Conservation (phyloP, 2,888 invertebrate genomes). For the Crioceris asparagi region DNA sequence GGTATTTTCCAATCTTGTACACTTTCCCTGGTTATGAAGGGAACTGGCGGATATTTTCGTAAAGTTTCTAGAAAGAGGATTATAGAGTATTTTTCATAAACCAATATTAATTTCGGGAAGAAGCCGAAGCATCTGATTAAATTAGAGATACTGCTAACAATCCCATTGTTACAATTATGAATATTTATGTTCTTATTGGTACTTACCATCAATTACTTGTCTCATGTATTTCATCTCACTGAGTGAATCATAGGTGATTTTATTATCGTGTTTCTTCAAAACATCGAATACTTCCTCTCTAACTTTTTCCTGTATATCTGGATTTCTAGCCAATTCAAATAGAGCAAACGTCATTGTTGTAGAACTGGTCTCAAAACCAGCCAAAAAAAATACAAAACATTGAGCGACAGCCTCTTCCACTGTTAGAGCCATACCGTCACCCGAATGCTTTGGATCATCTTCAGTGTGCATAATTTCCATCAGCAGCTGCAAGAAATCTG, state of each 20-base stretch:
- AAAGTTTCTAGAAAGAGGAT: neutral
- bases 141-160: no score
- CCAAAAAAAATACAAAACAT: conserved; percentile 21
- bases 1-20: neutral
- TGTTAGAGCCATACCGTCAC: conserved; percentile 12
- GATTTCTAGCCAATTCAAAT: conserved; percentile 16
- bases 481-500: conserved; percentile 44
- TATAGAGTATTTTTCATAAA: no score
- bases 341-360: conserved; percentile 22
- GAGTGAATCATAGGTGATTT: conserved; percentile 21
- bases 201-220: conserved; percentile 20
- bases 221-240: conserved; percentile 21
- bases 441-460: conserved; percentile 5
- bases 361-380: conserved; percentile 23
- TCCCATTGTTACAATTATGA: no score
- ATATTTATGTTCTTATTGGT: no score
- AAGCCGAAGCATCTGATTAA: no score
- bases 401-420: conserved; percentile 19
- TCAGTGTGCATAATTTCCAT: no score
- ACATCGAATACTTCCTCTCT: conserved; percentile 17
- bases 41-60: neutral
- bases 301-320: conserved; percentile 18
- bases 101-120: no score
- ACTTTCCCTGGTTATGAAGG: neutral
- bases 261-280: conserved; percentile 14